Evolutionary conservation across 2,888 invertebrate genomes (phyloP), one percentile per base, ranked within the genome.

Genomic region (Vandiemenella viatica): DNA sequence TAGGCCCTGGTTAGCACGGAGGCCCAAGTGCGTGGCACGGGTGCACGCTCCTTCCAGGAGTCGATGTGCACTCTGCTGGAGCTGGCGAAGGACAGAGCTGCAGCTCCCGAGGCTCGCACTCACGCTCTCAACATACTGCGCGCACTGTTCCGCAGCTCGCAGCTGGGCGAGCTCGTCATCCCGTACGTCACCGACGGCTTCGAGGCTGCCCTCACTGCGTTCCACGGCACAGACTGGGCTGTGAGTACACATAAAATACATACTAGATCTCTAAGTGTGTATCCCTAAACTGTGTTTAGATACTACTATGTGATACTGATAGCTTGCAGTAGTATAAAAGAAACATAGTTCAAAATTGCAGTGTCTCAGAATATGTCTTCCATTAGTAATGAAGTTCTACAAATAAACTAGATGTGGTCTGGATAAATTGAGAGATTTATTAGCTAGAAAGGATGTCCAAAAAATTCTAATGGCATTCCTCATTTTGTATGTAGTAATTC

Each of bases 81-180:
- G 5, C 61, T 73, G 49, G 70, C 69, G 20, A 55, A 60, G 17
- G 59, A 63, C 8, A 1, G 10, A 10, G 37, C 38, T n/a, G 37
- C 7, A 15, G 22, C 18, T 45, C 21, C 63, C n/a, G 75, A 76
- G 50, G 70, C 74, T 0, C 73, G 79, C 51, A 76, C 82, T 23
- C 95, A 93, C 66, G 77, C 85, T n/a, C 65, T 89, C 58, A 93
- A 96, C 65, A 83, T 92, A 47, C 67, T 95, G 55, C 73, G 92
- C 55, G 81, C 86, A 0, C 65, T 96, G 37, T 85, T 79, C 62
- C 75, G 85, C 26, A 82, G 86, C 65, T 75, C 85, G 3, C 74
- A 79, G 55, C 70, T 96, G 37, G 80, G 80, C 13, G 86, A 87
- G 53, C 67, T 75, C 50, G 77, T 85, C 0, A 71, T 74, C 40